Conservation (phyloP, 2,797 vertebrate genomes). For the Holocentrus rufus region DNA sequence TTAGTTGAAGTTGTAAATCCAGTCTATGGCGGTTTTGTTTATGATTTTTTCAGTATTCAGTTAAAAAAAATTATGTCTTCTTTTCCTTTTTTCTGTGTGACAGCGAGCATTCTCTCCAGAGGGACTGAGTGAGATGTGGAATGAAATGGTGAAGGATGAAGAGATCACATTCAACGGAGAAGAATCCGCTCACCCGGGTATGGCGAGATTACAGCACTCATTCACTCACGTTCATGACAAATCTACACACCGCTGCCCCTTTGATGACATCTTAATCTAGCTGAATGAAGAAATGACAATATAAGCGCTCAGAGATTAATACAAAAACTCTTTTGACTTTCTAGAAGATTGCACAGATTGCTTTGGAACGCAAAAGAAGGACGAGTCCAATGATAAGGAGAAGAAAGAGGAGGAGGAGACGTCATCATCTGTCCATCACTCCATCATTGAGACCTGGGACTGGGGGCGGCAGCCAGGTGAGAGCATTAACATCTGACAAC, state of each 20-base stretch:
- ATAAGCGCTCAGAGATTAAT: neutral
- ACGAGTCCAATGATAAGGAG: constrained; percentile 95
- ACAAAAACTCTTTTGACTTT: neutral
- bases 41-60: no score
- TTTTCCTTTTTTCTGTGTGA: constrained; percentile 13
- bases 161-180: constrained; percentile 92
- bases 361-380: constrained; percentile 90
- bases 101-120: constrained; percentile 96
- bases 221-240: neutral
- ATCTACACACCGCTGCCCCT: neutral
- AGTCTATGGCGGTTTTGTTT: neutral
- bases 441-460: constrained; percentile 97
- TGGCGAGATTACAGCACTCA: neutral
- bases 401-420: constrained; percentile 96
- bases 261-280: neutral
- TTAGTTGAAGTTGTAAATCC: neutral
- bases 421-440: constrained; percentile 85
- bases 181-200: constrained; percentile 88
- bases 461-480: constrained; percentile 98
- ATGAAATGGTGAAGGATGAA: constrained; percentile 99
- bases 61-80: no score
- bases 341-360: constrained; percentile 91
- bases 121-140: constrained; percentile 98
- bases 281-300: neutral
- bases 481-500: neutral